phyloP scores from a whole-genome alignment of 2,113 vertebrate genomes.

The Ardeotis arabs region DNA sequence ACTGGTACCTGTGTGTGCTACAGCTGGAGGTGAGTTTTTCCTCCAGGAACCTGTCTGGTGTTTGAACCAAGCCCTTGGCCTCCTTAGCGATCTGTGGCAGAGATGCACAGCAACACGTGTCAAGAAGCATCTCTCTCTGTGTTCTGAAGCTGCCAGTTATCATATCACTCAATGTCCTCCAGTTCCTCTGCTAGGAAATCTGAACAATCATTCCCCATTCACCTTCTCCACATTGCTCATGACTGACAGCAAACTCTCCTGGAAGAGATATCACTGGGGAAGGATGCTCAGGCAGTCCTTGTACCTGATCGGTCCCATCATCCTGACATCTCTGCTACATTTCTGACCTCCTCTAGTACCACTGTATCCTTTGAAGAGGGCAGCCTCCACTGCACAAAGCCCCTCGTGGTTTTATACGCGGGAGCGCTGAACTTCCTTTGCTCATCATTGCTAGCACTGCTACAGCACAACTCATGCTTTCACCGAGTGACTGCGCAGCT shows the following conservation, averaged over 20 bases:
- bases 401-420: not conserved
- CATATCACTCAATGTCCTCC: rapidly evolving
- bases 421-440: rapidly evolving
- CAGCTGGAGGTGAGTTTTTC: not conserved
- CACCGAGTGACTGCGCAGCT: not conserved
- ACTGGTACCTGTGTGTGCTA: rapidly evolving
- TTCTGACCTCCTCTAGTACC: not conserved
- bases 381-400: not conserved
- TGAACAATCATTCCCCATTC: not conserved
- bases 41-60: not conserved
- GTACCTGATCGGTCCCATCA: too few species aligned
- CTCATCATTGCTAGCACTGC: not conserved
- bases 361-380: not conserved
- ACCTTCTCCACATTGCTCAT: not conserved
- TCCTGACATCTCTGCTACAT: not conserved
- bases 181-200: not conserved
- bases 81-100: not conserved
- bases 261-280: not conserved
- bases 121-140: not conserved
- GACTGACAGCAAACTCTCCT: not conserved
- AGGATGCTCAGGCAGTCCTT: not conserved
- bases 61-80: not conserved
- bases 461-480: not conserved
- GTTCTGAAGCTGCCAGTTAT: not conserved
- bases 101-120: not conserved